Evolutionary conservation across 2,797 vertebrate genomes (phyloP).

Genomic region (Tragelaphus eurycerus): DNA sequence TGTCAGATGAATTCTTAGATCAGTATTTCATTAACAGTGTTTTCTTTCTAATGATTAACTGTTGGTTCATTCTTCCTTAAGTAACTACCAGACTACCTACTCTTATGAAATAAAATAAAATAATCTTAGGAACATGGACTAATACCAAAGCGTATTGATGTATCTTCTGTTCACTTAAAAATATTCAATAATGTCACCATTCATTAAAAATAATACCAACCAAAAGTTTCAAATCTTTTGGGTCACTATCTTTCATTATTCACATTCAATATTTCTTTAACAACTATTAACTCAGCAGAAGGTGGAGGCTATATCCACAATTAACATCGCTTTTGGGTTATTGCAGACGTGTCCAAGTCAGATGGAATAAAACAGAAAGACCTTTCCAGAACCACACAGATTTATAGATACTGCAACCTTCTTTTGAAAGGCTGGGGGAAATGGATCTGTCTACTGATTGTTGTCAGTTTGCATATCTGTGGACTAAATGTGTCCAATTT

Average conservation of each 20-base stretch:
- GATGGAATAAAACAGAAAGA: background rate
- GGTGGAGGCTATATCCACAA: background rate
- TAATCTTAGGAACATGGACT: background rate
- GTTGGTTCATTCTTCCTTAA: background rate
- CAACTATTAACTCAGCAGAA: background rate
- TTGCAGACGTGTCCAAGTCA: background rate
- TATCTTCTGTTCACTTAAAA: background rate
- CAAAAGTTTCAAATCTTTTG: background rate
- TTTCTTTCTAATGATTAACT: background rate
- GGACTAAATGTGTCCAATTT: constrained; percentile 2
- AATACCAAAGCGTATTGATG: constrained; percentile 8
- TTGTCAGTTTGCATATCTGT: background rate
- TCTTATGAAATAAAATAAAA: background rate
- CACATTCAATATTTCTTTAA: constrained; percentile 22
- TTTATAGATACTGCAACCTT: background rate
- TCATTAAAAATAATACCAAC: constrained; percentile 38
- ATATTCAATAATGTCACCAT: background rate
- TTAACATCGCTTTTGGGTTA: background rate
- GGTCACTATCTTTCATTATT: background rate
- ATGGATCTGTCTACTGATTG: background rate
- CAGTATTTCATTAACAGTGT: background rate
- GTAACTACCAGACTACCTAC: background rate
- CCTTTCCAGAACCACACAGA: background rate
- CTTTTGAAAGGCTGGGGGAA: background rate
- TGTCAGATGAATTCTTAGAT: background rate